Evolutionary conservation across 64 coral and sea anemone species (phyloP).

Genomic region (Astreopora myriophthalma): DNA sequence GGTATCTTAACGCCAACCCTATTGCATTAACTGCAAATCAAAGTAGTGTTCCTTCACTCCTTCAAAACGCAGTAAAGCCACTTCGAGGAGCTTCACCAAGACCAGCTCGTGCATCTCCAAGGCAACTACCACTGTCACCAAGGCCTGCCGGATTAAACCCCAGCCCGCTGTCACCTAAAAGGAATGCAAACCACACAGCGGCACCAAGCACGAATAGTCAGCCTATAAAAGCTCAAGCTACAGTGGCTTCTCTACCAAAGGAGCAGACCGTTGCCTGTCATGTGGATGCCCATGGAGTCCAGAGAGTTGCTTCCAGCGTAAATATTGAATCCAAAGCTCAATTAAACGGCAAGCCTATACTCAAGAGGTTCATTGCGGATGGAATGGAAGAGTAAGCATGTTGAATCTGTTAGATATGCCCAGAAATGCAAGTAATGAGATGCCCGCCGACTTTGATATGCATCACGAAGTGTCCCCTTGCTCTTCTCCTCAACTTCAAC

Average conservation of each 20-base stretch:
- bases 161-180: neutral
- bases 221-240: neutral
- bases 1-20: slow-evolving; percentile 3
- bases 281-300: neutral
- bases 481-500: too few species aligned
- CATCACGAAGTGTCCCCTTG: too few species aligned
- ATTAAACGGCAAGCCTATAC: slow-evolving; percentile 19
- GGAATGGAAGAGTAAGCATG: slow-evolving; percentile 88
- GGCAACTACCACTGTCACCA: neutral
- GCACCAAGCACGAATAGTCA: neutral
- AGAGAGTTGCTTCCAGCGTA: neutral
- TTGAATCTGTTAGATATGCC: neutral
- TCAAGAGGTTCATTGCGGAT: slow-evolving; percentile 73
- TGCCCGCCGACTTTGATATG: too few species aligned
- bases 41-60: neutral
- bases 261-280: neutral
- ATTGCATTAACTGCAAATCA: neutral
- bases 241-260: neutral
- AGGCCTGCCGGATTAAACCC: neutral
- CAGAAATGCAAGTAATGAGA: too few species aligned
- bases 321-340: slow-evolving; percentile 24
- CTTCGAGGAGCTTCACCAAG: neutral
- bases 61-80: neutral
- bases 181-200: neutral
- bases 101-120: neutral